Base-by-base conservation (phyloP, 1,140 invertebrate species). In the Sitobion miscanthi region DNA sequence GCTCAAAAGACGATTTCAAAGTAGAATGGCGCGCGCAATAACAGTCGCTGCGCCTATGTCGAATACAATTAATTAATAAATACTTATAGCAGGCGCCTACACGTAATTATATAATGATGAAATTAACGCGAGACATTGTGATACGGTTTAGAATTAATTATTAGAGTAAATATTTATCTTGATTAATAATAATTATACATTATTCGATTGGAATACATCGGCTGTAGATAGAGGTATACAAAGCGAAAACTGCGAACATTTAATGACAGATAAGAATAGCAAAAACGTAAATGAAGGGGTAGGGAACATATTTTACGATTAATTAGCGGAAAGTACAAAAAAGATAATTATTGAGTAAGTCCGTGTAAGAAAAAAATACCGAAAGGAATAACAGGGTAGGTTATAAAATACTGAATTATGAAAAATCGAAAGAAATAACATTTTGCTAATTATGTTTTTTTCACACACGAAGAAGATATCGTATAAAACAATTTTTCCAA, bases 1-100 rank as follows among this genome's bases (percentile, higher is more conserved):
- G 62, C 30, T n/a, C 62, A 77, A n/a, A 77, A 77, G 30, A 77
- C n/a, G 62, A 77, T 77, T 77, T 77, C n/a, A n/a, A 77, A 77
- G 62, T 77, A 20, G 62, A n/a, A 77, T 14, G 42, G 42, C 42
- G 30, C n/a, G n/a, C n/a, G n/a, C 62, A 17, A 69, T 17, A n/a
- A 62, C 57, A 30, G 57, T 30, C 38, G 38, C 57, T 30, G 4
- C 20, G 4, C 42, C 42, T 42, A 17, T 30, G 9, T 77, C n/a
- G n/a, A 77, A 77, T 6, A 77, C 62, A n/a, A n/a, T n/a, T n/a
- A 2, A n/a, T n/a, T n/a, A 17, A 17, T 1, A 14, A 20, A 9
- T n/a, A 69, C 11, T 0, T n/a, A 2, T n/a, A 54, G 11, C 11
- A 30, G 23, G 25, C 30, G 25, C 25, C 20, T 54, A 52, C 3